Evolutionary conservation across 2,888 invertebrate species (phyloP), one percentile per base, ranked within the genome.

Genomic region (Tineola bisselliella): DNA sequence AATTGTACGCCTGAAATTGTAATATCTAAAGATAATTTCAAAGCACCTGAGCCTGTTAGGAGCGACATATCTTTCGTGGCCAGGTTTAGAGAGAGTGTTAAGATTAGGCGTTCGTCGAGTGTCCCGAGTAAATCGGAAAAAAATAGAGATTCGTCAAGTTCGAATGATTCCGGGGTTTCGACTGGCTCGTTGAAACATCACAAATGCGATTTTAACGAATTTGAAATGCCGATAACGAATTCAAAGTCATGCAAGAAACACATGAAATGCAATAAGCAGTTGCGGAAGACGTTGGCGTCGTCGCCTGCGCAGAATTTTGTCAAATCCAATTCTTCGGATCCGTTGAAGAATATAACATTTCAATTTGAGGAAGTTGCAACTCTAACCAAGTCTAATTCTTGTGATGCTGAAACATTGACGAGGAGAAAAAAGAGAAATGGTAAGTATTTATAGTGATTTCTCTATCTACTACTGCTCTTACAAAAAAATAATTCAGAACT

Each of bases 91-190:
- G 86, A 88, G 44, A 88, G 88, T 0, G 90, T 91, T 0, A 90
- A 91, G 70, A 91, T 91, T 18, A 80, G 91, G 33, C 79, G 92
- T 43, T 91, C 91, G 0, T 91, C 91, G 0, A 91, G 91, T 65
- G 91, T 91, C 0, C 91, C 91, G 0, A 92, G 91, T 65, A 92
- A 92, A 73, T 88, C 90, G 0, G 90, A 90, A 6, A 90, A 90
- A 65, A 92, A 92, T 63, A 77, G 92, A 62, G 91, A 92, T 66
- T 92, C 92, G 0, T 91, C 91, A 0, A 91, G 91, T 69, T 91
- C 91, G 5, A 91, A 91, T 67, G 92, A 92, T 67, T 92, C 92
- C 0, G 92, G 92, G 0, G 91, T 92, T 0, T 91, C 91, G 0
- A 90, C 90, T 0, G 91, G 91, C 0, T 91, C 91, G 0, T 72